Percentiles rank a stretch among this genome's conserved stretches.
phyloP scores from a whole-genome alignment of 1,140 invertebrate genomes.

The Heliconius hewitsoni region DNA sequence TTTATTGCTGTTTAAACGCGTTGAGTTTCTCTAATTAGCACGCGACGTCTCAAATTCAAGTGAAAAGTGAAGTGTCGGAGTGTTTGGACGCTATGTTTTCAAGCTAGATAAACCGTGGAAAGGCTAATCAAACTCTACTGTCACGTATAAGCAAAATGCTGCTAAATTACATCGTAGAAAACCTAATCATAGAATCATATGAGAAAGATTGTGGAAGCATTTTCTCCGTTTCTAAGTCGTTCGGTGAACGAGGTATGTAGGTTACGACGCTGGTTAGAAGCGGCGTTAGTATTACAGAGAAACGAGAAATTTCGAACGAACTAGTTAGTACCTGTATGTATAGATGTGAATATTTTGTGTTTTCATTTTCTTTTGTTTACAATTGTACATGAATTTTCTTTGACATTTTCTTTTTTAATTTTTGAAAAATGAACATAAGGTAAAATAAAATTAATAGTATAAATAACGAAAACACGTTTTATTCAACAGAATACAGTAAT shows the following conservation, averaged over 20 bases:
- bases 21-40: too few species aligned
- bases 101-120: too few species aligned
- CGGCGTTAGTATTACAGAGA: constrained; percentile 9
- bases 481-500: too few species aligned
- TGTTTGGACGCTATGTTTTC: too few species aligned
- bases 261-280: constrained; percentile 7
- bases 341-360: background rate
- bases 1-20: too few species aligned
- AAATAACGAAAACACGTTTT: too few species aligned
- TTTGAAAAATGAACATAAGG: background rate
- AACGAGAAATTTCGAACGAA: constrained; percentile 8
- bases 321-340: background rate
- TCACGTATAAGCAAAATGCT: background rate
- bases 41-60: too few species aligned
- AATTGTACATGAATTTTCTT: background rate
- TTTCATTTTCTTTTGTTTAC: background rate
- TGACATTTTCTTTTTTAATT: background rate
- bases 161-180: background rate
- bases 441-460: too few species aligned
- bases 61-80: too few species aligned
- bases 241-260: background rate
- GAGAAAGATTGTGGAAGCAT: background rate
- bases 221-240: constrained; percentile 6
- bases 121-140: background rate
- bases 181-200: background rate